phyloP scores from a whole-genome alignment of 2,797 vertebrate genomes.

The Orientallactaga sibirica region DNA sequence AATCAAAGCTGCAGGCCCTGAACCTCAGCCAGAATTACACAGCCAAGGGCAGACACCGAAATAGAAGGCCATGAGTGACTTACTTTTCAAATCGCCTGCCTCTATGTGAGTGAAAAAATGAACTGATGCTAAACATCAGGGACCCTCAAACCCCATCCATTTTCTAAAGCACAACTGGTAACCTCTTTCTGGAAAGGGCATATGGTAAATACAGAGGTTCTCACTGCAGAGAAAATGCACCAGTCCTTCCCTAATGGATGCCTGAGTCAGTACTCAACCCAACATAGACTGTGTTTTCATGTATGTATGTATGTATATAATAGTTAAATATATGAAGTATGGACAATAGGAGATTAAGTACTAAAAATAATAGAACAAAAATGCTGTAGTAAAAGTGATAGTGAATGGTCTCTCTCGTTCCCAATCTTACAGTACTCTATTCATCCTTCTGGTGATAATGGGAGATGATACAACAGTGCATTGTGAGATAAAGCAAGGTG shows the following conservation, averaged over 20 bases:
- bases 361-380: not conserved
- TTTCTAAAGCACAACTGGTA: conserved; percentile 9
- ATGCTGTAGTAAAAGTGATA: not conserved
- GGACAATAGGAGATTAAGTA: not conserved
- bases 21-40: not conserved
- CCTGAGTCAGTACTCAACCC: not conserved
- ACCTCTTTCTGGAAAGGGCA: not conserved
- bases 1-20: conserved; percentile 38
- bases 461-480: not conserved
- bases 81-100: not conserved
- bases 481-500: not conserved
- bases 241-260: not conserved
- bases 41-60: not conserved
- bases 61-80: not conserved
- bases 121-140: not conserved
- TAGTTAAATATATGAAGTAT: not conserved
- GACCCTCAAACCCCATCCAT: not conserved
- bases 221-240: not conserved
- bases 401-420: not conserved
- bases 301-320: not conserved
- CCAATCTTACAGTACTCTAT: not conserved
- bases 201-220: not conserved
- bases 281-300: not conserved
- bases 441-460: not conserved
- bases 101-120: not conserved